Evolutionary conservation across 2,797 vertebrate species (phyloP).

Genomic region (Melanotaenia boesemani): DNA sequence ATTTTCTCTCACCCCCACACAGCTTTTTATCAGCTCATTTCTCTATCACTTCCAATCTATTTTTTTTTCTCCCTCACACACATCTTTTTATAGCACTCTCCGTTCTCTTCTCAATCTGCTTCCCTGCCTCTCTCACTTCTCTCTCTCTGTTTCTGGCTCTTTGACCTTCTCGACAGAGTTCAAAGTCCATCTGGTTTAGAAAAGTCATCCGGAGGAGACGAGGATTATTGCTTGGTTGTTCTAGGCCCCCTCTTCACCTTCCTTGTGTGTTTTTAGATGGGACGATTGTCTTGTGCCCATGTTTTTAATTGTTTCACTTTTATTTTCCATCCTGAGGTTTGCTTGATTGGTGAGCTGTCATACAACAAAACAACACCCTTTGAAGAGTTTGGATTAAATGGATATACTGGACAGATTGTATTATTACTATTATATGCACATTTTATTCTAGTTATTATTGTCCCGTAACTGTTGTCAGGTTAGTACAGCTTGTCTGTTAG

Average conservation of each 20-base stretch:
- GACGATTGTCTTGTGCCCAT: conserved; percentile 21
- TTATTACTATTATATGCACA: not conserved
- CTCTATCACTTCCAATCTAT: conserved; percentile 63
- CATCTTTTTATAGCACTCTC: conserved; percentile 67
- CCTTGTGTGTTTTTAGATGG: conserved; percentile 39
- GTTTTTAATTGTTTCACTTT: conserved; percentile 41
- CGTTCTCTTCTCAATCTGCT: conserved; percentile 64
- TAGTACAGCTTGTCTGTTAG: conserved; percentile 2
- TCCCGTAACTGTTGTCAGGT: not conserved
- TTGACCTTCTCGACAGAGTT: conserved; percentile 59
- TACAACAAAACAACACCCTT: conserved; percentile 4
- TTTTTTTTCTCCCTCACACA: conserved; percentile 35
- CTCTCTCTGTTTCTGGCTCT: conserved; percentile 35
- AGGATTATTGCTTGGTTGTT: conserved; percentile 65
- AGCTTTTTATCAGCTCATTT: conserved; percentile 63
- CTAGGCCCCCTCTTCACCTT: conserved; percentile 53
- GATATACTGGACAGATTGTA: not conserved
- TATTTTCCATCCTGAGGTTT: conserved; percentile 21
- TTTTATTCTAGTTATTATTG: not conserved
- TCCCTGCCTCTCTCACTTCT: conserved; percentile 29
- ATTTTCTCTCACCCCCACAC: conserved; percentile 52
- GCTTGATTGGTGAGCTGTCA: not conserved
- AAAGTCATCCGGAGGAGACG: conserved; percentile 58
- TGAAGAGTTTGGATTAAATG: conserved; percentile 9
- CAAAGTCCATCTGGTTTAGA: conserved; percentile 70